Base-by-base conservation (phyloP, 2,888 invertebrate species). In the Cheiracanthium punctorium region DNA sequence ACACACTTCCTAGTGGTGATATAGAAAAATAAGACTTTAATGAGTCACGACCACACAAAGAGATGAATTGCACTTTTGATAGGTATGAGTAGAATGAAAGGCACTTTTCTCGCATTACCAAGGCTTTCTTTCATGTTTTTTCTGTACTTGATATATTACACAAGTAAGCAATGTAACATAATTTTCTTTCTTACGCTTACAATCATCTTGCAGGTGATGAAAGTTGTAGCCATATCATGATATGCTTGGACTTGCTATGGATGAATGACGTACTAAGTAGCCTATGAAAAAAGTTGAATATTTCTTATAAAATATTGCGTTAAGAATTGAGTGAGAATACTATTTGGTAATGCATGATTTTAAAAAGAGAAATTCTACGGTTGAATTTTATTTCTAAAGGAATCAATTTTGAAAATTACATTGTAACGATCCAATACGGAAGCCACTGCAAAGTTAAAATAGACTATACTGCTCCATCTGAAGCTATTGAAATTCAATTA, bases 11-110 rank as follows among this genome's bases (percentile, higher is more conserved):
- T 5, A 20, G 20, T 24, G 4, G 64, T 5, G 64, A n/a, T n/a
- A 64, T 37, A 79, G 67, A 37, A 67, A 65, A 76, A 77, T 33
- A 58, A 33, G 72, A 37, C 52, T 84, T 77, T 77, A 84, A 84
- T 79, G 82, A 84, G 82, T 84, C 82, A 84, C 82, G 82, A 77
- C 72, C 69, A 32, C 65, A 69, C 64, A 48, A 33, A 73, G 67
- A 73, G 77, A 84, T 77, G 67, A 71, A 84, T 84, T 77, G 32
- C 48, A 77, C 32, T 52, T 52, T 17, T 76, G 43, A 84, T 76
- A 20, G 65, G 73, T 69, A 43, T 52, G 37, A 72, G 32, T 76
- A 76, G 82, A 65, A 75, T 76, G 70, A 73, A 77, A 79, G 69
- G 77, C 67, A 33, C 33, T 70, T 58, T 82, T 75, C 48, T 69